Conservation (phyloP, 2,888 invertebrate species). For the Linnaemya vulpina region DNA sequence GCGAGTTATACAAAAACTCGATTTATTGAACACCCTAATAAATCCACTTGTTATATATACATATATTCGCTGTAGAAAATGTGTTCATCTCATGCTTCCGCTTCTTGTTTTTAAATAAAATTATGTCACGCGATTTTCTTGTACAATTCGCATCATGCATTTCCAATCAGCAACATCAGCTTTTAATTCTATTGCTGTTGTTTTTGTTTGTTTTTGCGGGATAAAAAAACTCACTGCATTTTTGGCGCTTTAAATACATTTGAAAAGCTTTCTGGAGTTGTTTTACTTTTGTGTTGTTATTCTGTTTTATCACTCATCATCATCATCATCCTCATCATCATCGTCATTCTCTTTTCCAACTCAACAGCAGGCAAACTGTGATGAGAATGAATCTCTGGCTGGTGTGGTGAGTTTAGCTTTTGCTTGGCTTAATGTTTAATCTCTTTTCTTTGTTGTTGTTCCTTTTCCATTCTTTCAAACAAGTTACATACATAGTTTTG, state of each 20-base stretch:
- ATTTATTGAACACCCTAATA: no score
- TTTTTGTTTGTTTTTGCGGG: not conserved
- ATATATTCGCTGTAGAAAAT: no score
- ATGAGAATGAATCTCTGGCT: constrained; percentile 3
- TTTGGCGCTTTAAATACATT: constrained; percentile 47
- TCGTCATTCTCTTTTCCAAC: not conserved
- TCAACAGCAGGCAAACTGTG: constrained; percentile 1
- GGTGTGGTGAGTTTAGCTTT: constrained; percentile 37
- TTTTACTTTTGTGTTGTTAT: not conserved
- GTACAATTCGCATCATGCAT: constrained; percentile 9
- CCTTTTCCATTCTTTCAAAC: constrained; percentile 4
- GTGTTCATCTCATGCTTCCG: no score
- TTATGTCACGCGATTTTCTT: not conserved
- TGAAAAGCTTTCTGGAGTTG: constrained; percentile 4
- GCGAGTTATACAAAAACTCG: no score
- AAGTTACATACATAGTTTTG: not conserved
- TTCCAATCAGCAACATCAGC: not conserved
- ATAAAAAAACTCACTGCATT: constrained; percentile 27
- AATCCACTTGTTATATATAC: no score
- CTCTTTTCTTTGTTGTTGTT: not conserved
- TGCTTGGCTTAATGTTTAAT: not conserved
- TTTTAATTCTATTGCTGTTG: not conserved
- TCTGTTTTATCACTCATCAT: not conserved
- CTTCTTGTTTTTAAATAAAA: not conserved
- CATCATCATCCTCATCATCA: constrained; percentile 7